Evolutionary conservation across 2,797 vertebrate species (phyloP), one percentile per base, ranked within the genome.

Genomic region (Clarias fuscus): DNA sequence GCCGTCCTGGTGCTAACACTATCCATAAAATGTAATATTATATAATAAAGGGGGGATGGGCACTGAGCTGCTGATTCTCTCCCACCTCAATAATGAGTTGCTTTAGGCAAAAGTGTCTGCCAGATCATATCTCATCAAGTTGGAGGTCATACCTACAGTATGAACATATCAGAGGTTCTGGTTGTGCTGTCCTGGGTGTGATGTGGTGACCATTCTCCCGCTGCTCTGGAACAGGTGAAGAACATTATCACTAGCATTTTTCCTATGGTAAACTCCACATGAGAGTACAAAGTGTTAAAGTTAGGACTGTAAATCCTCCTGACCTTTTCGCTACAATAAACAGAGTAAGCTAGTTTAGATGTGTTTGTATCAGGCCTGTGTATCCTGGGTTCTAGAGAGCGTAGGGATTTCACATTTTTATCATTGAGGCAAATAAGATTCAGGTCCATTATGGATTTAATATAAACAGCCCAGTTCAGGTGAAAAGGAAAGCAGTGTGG

Each of bases 391-490:
- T 2, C 20, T 61, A 8, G 27, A 30, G 18, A 58, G 53, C 15
- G 20, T 64, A 15, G 33, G 40, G 11, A 64, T n/a, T 33, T 53
- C 22, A 13, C 15, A 65, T 67, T 22, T 58, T 82, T 53, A 27
- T 80, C 24, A 43, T 27, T 84, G 78, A 76, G 71, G 70, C 73
- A 83, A 58, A 84, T 61, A n/a, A 68, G 40, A 87, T 89, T 87
- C 78, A 30, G 73, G 56, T 65, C 78, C 85, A 86, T 88, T 88
- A 82, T 61, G 4, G 70, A 68, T 85, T 88, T 85, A 72, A 85
- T 82, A 86, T 65, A 14, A 43, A 56, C 53, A 40, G 85, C 88
- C 76, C 82, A 87, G 87, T 86, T 85, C 68, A 7, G 40, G 67
- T 40, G 64, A 85, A 33, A 85, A 78, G 58, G 30, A 18, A 48